phyloP scores from a whole-genome alignment of 2,797 vertebrate species.

The Poeciliopsis gracilis region DNA sequence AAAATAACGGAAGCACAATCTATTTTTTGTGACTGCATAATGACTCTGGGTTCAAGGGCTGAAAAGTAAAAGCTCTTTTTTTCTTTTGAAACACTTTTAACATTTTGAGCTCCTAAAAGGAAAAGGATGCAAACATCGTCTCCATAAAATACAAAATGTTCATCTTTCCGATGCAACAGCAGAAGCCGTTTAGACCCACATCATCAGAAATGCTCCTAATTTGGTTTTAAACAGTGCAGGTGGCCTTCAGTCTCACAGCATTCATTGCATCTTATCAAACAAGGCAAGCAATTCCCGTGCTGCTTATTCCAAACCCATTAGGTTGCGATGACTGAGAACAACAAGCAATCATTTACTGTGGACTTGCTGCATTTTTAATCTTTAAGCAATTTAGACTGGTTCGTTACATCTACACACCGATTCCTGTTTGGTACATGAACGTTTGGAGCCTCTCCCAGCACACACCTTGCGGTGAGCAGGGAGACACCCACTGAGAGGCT shows the following conservation, averaged over 20 bases:
- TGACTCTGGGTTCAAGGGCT: neutral
- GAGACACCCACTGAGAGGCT: constrained; percentile 21
- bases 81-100: neutral
- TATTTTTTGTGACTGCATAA: neutral
- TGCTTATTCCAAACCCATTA: neutral
- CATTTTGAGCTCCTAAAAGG: neutral
- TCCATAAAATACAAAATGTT: neutral
- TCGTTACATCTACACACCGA: neutral
- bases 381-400: neutral
- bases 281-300: neutral
- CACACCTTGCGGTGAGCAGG: constrained; percentile 1
- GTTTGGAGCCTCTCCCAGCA: constrained; percentile 18
- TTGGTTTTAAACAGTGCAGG: neutral
- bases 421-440: constrained; percentile 2
- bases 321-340: constrained; percentile 1
- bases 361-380: neutral
- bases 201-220: neutral
- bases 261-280: constrained; percentile 9
- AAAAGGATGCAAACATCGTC: neutral
- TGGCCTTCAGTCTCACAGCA: neutral
- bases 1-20: neutral
- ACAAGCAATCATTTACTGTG: neutral
- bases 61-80: neutral
- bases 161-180: neutral
- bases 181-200: neutral